Evolutionary conservation across 2,113 vertebrate genomes (phyloP).

Genomic region (Crotalus horridus): DNA sequence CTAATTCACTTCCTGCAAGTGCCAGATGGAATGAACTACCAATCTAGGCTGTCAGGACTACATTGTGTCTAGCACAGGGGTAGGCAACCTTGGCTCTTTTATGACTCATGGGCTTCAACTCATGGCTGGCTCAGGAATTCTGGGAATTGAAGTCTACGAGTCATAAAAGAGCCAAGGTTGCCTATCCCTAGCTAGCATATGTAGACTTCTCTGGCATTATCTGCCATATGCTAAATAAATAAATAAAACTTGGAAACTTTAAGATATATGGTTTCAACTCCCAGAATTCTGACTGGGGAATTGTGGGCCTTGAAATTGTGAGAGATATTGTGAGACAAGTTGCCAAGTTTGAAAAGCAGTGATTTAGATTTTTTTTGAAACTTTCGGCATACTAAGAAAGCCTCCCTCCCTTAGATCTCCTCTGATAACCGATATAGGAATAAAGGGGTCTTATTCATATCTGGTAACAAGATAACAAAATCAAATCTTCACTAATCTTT

Average conservation of each 20-base stretch:
- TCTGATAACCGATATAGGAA: not conserved
- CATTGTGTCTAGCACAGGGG: no score
- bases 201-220: not conserved
- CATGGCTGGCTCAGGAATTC: no score
- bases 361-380: not conserved
- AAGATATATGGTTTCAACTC: not conserved
- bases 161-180: no score
- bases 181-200: not conserved
- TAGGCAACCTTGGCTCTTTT: no score
- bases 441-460: not conserved
- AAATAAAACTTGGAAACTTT: not conserved
- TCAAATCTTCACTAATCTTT: not conserved
- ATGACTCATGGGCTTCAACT: no score
- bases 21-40: not conserved
- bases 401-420: not conserved
- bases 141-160: no score
- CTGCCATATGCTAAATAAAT: not conserved
- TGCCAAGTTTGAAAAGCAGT: not conserved
- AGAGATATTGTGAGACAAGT: not conserved
- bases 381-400: not conserved
- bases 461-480: not conserved
- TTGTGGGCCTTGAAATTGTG: no score
- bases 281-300: not conserved
- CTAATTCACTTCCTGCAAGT: not conserved
- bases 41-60: not conserved